Evolutionary conservation across 2,113 vertebrate species (phyloP).

Genomic region (Agapornis roseicollis): DNA sequence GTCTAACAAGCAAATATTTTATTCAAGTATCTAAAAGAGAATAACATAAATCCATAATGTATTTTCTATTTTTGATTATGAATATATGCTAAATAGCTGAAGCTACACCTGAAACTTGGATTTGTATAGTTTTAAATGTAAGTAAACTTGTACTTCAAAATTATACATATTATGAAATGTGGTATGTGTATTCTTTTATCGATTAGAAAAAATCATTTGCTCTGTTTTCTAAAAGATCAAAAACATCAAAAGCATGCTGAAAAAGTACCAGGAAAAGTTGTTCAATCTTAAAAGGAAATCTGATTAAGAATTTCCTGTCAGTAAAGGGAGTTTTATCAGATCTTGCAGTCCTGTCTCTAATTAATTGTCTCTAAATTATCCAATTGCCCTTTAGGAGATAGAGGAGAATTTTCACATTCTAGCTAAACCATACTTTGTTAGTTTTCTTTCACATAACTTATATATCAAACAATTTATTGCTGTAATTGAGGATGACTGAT

Average conservation of each 20-base stretch:
- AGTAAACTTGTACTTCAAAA: neutral
- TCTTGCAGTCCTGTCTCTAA: neutral
- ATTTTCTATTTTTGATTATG: neutral
- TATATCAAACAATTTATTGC: neutral
- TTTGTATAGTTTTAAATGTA: neutral
- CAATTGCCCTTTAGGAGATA: neutral
- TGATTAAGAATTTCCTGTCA: neutral
- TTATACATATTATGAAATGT: neutral
- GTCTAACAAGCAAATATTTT: neutral
- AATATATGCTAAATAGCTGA: neutral
- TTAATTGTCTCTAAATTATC: neutral
- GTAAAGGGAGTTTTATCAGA: neutral
- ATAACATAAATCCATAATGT: neutral
- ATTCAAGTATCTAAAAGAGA: neutral
- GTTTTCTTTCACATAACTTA: neutral
- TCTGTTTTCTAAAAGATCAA: neutral
- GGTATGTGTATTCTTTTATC: neutral
- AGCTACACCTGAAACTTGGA: neutral
- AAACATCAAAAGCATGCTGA: neutral
- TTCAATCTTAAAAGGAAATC: neutral
- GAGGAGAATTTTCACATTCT: neutral
- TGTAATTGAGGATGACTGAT: neutral
- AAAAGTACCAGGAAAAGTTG: neutral
- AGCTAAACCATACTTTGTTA: neutral
- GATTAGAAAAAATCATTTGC: neutral